phyloP scores from a whole-genome alignment of 1,140 invertebrate species.

The Drepana arcuata region DNA sequence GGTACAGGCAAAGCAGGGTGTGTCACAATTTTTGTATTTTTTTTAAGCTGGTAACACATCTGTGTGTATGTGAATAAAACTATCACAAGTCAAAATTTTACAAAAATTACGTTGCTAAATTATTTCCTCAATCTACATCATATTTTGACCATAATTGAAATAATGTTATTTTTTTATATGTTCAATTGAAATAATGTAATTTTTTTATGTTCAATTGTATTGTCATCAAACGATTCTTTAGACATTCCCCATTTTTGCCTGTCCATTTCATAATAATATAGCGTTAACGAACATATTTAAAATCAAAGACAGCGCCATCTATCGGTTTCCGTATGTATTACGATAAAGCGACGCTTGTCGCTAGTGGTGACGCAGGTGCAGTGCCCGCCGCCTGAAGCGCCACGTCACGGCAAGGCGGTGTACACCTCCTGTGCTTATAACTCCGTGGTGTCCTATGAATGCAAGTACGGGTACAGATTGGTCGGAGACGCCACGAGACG shows the following conservation, averaged over 20 bases:
- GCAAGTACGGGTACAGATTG: constrained; percentile 92
- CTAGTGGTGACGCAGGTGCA: constrained; percentile 89
- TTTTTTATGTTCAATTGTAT: too few species aligned
- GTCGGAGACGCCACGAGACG: constrained; percentile 88
- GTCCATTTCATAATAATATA: too few species aligned
- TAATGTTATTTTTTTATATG: too few species aligned
- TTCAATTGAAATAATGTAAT: too few species aligned
- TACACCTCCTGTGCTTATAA: constrained; percentile 96
- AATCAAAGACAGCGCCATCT: constrained; percentile 41
- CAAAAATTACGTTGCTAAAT: too few species aligned
- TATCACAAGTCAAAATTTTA: too few species aligned
- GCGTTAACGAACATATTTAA: too few species aligned
- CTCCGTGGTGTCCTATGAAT: constrained; percentile 93
- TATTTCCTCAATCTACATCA: too few species aligned
- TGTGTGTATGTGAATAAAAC: too few species aligned
- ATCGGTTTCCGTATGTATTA: constrained; percentile 16
- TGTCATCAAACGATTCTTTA: too few species aligned
- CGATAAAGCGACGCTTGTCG: constrained; percentile 59
- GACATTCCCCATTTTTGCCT: too few species aligned
- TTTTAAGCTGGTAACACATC: background rate
- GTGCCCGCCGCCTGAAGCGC: constrained; percentile 89
- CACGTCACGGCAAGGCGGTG: constrained; percentile 91
- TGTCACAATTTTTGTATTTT: constrained; percentile 1
- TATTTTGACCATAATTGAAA: too few species aligned
- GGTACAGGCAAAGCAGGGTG: background rate